Evolutionary conservation across 2,888 invertebrate genomes (phyloP), one percentile per base, ranked within the genome.

Genomic region (Agrenia bidenticulata): DNA sequence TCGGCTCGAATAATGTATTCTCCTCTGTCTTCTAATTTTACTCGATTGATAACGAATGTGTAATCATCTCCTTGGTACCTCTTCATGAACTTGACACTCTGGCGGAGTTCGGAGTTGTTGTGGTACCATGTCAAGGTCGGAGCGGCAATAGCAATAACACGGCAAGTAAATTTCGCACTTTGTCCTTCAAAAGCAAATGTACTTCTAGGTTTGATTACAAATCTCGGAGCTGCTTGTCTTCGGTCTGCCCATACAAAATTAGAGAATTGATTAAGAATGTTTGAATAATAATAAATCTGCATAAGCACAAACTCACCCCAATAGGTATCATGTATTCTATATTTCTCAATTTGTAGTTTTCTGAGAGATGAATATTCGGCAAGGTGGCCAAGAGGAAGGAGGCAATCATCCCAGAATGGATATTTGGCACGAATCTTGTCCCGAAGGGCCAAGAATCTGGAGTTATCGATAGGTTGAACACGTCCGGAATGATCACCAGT

Each of bases 11-110:
- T 95, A 74, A 94, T 89, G 81, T 97, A 98, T 81, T 98, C 97
- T 76, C 98, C 99, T 78, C 95, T 88, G 82, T 99, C 98, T 71
- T 95, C 93, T 72, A 94, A 81, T 81, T 93, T 95, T 42, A 92
- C 92, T 76, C 99, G 88, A 83, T 97, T 98, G 77, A 99, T 96
- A 73, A 96, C 89, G 81, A 99, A 94, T 81, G 95, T 94, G 81
- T 94, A 99, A 79, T 98, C 95, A 77, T 97, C 94, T 61, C 92
- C 94, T 50, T 88, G 86, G 80, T 98, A 99, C 78, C 96, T 88
- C 83, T 98, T 98, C 98, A 99, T 99, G 82, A 92, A 96, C 82
- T 99, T 99, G 73, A 97, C 96, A 76, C 95, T 95, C 82, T 99
- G 98, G 62, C 93, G 85, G 61, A 99, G 83, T 79, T 97, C 97